A percentile compares a stretch with the other conserved stretches of the same genome.
Conservation (phyloP, 2,888 invertebrate species). For the Caenorhabditis auriculariae region DNA sequence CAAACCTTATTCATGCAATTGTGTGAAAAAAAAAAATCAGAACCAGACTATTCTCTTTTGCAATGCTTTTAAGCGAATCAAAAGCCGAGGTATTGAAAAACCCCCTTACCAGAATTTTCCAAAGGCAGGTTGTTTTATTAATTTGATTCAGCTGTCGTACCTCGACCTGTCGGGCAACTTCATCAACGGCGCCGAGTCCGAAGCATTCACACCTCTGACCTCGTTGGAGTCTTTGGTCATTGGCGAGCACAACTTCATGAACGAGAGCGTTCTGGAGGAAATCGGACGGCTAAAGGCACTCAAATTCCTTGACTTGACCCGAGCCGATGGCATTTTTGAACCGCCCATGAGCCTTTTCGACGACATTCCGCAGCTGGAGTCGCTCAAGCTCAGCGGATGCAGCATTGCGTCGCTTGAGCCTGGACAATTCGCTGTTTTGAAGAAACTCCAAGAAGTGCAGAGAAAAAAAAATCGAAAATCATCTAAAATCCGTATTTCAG, state of each 20-base stretch:
- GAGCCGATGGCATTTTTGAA: slow-evolving; percentile 54
- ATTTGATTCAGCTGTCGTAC: slow-evolving; percentile 76
- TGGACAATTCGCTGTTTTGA: slow-evolving; percentile 82
- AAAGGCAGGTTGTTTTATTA: no score
- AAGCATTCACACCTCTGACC: slow-evolving; percentile 81
- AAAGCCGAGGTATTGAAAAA: no score
- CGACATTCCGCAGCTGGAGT: slow-evolving; percentile 64
- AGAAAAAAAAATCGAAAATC: background rate
- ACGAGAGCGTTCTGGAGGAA: slow-evolving; percentile 79
- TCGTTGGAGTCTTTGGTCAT: slow-evolving; percentile 75
- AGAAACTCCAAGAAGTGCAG: slow-evolving; percentile 71
- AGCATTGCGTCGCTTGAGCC: slow-evolving; percentile 69
- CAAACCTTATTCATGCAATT: no score
- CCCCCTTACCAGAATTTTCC: no score
- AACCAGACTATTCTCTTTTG: no score
- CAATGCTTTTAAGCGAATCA: no score
- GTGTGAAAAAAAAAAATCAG: no score
- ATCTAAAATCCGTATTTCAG: slow-evolving; percentile 62
- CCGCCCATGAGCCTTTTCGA: slow-evolving; percentile 35
- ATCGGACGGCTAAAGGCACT: slow-evolving; percentile 83
- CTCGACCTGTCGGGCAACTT: slow-evolving; percentile 85
- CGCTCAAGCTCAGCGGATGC: slow-evolving; percentile 66
- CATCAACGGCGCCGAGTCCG: slow-evolving; percentile 79
- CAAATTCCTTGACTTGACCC: slow-evolving; percentile 54
- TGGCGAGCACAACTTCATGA: slow-evolving; percentile 78